Percentiles rank a stretch among this genome's conserved stretches.
Conservation (phyloP, 2,797 vertebrate genomes). For the Pseudotriccus pelzelni region DNA sequence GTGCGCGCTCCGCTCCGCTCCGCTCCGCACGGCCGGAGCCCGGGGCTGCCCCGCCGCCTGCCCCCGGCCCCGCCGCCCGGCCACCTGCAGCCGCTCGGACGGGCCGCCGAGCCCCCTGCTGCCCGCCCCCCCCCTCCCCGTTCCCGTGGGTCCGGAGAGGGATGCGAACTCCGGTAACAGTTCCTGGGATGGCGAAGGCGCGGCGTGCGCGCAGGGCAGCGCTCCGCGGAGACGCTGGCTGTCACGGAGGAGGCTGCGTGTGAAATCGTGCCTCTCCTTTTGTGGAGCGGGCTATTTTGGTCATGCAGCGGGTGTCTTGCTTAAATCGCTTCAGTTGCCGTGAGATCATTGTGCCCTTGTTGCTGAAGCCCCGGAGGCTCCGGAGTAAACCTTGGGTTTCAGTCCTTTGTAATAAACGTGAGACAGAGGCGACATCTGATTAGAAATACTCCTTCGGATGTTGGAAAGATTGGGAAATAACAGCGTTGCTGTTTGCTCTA, state of each 20-base stretch:
- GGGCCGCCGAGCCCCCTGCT: not conserved
- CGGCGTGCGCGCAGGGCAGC: slow-evolving; percentile 54
- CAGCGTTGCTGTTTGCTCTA: not conserved
- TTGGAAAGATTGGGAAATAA: slow-evolving; percentile 39
- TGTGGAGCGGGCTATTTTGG: slow-evolving; percentile 74
- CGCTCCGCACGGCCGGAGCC: not conserved
- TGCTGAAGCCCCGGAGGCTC: slow-evolving; percentile 10
- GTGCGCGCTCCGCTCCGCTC: not conserved
- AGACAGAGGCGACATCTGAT: slow-evolving; percentile 18
- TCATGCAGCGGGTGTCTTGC: slow-evolving; percentile 48
- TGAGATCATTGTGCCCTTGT: slow-evolving; percentile 50
- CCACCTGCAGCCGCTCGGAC: slow-evolving; percentile 9
- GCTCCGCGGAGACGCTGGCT: slow-evolving; percentile 54
- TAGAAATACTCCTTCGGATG: slow-evolving; percentile 29
- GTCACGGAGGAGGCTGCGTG: slow-evolving; percentile 62
- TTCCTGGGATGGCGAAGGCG: slow-evolving; percentile 62
- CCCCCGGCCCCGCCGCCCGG: not conserved
- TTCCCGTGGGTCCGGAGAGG: not conserved
- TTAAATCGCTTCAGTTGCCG: slow-evolving; percentile 30
- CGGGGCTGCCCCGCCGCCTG: not conserved
- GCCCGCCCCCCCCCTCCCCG: not conserved
- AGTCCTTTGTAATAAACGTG: slow-evolving; percentile 23
- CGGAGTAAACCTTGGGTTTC: slow-evolving; percentile 2
- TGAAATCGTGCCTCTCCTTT: slow-evolving; percentile 69
- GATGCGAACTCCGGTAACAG: slow-evolving; percentile 61